phyloP scores from a whole-genome alignment of 2,888 invertebrate species.

The Formica aserva region DNA sequence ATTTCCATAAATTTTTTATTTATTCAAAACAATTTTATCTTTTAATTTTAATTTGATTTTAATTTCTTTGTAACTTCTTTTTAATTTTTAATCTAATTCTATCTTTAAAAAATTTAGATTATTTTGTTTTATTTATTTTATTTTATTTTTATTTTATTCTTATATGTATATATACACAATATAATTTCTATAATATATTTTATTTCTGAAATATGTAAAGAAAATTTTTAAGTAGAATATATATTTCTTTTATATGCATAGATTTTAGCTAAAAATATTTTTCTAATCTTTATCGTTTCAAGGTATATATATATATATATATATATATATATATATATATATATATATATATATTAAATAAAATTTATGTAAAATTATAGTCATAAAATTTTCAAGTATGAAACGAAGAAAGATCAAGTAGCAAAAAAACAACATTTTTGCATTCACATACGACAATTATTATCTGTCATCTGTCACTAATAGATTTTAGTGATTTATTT shows the following conservation, averaged over 20 bases:
- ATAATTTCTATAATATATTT: neutral
- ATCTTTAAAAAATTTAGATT: neutral
- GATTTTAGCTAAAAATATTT: neutral
- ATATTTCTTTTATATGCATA: neutral
- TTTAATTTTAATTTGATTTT: neutral
- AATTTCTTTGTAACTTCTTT: neutral
- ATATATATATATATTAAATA: neutral
- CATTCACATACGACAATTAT: neutral
- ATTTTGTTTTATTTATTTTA: too few relatives aligned
- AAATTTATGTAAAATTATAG: neutral
- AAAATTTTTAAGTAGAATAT: neutral
- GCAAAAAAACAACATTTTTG: neutral
- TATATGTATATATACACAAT: too few relatives aligned
- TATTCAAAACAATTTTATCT: neutral
- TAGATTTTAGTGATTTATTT: neutral
- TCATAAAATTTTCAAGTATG: neutral
- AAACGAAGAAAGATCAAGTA: neutral
- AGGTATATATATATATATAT: too few relatives aligned
- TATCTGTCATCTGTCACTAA: constrained; percentile 1
- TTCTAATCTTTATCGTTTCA: neutral
- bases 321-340: too few relatives aligned
- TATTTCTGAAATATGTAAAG: neutral
- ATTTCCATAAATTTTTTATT: neutral
- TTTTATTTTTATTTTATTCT: too few relatives aligned
- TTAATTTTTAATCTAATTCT: neutral